These are phyloP conservation scores for Pocillopora verrucosa DNA, from an alignment of 64 coral and sea anemone genomes.

Conservation along the genomic window DNA sequence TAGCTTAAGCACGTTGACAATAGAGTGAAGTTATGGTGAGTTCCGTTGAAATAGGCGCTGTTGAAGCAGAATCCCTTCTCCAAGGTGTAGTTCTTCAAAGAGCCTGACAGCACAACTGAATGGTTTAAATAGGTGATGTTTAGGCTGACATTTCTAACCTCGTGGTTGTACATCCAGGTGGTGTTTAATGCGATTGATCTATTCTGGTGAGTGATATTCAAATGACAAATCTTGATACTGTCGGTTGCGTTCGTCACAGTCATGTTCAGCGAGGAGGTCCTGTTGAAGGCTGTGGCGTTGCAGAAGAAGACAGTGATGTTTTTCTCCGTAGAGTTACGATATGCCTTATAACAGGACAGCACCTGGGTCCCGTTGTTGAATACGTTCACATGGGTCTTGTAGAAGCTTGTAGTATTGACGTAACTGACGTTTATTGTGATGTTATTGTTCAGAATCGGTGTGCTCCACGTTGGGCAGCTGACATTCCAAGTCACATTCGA, in stretches of 20 bases:
- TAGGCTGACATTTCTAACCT: slow-evolving; percentile 55
- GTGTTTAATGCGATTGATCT: slow-evolving; percentile 63
- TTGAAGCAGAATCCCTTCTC: slow-evolving; percentile 72
- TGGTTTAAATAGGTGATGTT: slow-evolving; percentile 76
- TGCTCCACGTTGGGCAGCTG: slow-evolving; percentile 42
- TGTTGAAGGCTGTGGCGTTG: slow-evolving; percentile 46
- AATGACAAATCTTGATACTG: slow-evolving; percentile 44
- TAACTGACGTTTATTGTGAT: slow-evolving; percentile 68
- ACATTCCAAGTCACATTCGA: slow-evolving; percentile 60
- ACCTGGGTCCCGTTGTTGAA: slow-evolving; percentile 31
- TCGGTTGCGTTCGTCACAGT: slow-evolving; percentile 39
- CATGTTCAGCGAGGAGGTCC: slow-evolving; percentile 54
- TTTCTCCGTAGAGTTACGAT: slow-evolving; percentile 42
- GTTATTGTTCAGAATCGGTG: slow-evolving; percentile 59
- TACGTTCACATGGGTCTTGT: slow-evolving; percentile 37
- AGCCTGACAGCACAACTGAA: slow-evolving; percentile 49
- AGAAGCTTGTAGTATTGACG: slow-evolving; percentile 38
- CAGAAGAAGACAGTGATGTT: slow-evolving; percentile 53
- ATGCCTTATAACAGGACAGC: slow-evolving; percentile 30
- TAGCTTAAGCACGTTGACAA: slow-evolving; percentile 60
- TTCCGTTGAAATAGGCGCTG: slow-evolving; percentile 70
- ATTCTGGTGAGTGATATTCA: slow-evolving; percentile 70
- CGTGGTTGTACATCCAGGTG: slow-evolving; percentile 36
- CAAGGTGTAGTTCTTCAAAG: slow-evolving; percentile 52
- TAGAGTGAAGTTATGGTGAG: slow-evolving; percentile 42